Evolutionary conservation across 1,140 invertebrate species (phyloP), one percentile per base, ranked within the genome.

Genomic region (Amyelois transitella): DNA sequence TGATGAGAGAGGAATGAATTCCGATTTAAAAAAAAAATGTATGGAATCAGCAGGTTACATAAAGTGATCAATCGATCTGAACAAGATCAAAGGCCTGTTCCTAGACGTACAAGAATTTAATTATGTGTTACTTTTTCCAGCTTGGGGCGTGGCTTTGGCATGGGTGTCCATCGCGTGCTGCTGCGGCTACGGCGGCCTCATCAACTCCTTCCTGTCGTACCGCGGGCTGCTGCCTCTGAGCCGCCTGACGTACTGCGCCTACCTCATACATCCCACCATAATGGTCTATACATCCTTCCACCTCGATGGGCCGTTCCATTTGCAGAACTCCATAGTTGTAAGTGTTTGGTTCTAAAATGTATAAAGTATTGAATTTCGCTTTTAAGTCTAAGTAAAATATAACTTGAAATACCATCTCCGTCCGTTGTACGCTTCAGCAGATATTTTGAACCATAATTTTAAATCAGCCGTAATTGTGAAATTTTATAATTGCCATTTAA

Each of bases 161-260:
- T 97, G 96, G 93, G 93, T 97, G 25, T 92, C 95, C 6, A 85
- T 96, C 17, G 94, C 95, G 18, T 96, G 95, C 69, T 92, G 92
- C 67, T 92, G 92, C 60, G 94, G 94, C 1, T 91, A 94, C 64
- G 94, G 94, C 43, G 93, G 93, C 43, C 90, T 93, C 19, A 83
- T 95, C 10, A 92, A 95, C 81, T 91, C 90, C 0, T 83, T 96
- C 18, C 88, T 98, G 17, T 96, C 95, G 0, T 95, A 95, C 80
- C 91, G 92, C 32, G 91, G 94, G 0, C 90, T 96, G 38, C 91
- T 96, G 63, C 96, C 96, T 0, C 88, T 98, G n/a, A 95, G 94
- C 62, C 90, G 96, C 50, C 91, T 98, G 25, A 97, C 96, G 0
- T 98, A 97, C 83, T 95, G 95, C 77, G 94, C 96, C 6, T 98